These are phyloP conservation scores for Saccostrea glomerata DNA, from an alignment of 1,140 invertebrate genomes.

Conservation along the genomic window DNA sequence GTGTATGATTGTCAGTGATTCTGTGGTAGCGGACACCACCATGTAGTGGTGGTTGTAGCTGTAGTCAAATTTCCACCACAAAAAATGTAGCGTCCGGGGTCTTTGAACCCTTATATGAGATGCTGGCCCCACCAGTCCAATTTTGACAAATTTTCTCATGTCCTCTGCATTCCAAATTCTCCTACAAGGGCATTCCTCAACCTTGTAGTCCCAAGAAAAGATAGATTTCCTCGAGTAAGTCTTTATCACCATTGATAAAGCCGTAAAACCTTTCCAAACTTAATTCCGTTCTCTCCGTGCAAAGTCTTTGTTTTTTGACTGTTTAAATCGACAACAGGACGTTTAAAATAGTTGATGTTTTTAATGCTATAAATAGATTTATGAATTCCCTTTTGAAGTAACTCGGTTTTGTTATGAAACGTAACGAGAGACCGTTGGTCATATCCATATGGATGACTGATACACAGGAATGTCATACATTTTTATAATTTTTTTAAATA, in stretches of 20 bases:
- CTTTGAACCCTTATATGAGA: neutral
- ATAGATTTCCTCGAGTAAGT: neutral
- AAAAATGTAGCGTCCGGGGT: neutral
- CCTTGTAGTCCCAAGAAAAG: neutral
- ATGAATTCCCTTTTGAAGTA: neutral
- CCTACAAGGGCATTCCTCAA: neutral
- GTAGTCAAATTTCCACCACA: constrained; percentile 24
- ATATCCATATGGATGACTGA: too few species aligned
- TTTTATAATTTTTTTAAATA: too few species aligned
- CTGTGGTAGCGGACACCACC: neutral
- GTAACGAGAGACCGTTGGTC: too few species aligned
- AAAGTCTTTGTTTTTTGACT: neutral
- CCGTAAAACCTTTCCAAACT: neutral
- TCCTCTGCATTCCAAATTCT: neutral
- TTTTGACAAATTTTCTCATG: neutral
- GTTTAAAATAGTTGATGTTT: constrained; percentile 19
- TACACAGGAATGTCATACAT: too few species aligned
- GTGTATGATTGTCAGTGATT: neutral
- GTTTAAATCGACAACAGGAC: neutral
- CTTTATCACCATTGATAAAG: neutral
- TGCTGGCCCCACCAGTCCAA: neutral
- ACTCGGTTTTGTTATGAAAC: too few species aligned
- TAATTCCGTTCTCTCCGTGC: neutral
- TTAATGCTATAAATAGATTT: neutral
- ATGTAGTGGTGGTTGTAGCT: neutral